Conservation (phyloP, 2,113 vertebrate genomes). For the Semicossyphus pulcher region DNA sequence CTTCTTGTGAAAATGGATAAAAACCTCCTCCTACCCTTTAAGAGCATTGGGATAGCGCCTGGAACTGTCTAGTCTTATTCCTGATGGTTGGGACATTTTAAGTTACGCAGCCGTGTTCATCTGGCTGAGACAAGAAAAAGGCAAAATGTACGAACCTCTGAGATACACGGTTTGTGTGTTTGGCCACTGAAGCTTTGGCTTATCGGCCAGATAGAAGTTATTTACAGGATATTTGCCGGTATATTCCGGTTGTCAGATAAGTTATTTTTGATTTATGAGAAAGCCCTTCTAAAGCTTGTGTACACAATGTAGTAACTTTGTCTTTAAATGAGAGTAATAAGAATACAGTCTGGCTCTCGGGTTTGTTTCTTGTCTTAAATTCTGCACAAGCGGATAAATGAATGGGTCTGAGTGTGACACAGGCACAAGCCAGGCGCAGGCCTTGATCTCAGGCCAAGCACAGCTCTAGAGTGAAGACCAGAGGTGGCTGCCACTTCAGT, state of each 20-base stretch:
- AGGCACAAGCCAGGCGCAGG: too few species aligned
- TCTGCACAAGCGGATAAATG: too few species aligned
- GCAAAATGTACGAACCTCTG: not conserved
- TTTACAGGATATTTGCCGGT: too few species aligned
- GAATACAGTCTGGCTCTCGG: too few species aligned
- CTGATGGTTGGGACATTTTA: not conserved
- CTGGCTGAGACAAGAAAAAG: not conserved
- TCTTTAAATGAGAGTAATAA: too few species aligned
- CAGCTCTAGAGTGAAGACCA: too few species aligned
- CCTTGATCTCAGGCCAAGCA: not conserved
- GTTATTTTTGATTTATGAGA: not conserved
- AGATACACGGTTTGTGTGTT: not conserved
- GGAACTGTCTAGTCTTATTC: too few species aligned
- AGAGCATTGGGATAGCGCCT: too few species aligned
- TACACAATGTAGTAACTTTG: too few species aligned
- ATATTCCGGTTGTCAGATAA: not conserved
- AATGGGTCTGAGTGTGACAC: too few species aligned
- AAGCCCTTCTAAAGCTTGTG: not conserved
- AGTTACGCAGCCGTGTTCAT: not conserved
- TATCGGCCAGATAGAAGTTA: not conserved
- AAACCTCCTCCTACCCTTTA: not conserved
- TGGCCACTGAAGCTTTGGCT: not conserved
- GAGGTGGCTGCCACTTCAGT: not conserved
- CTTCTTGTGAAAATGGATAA: not conserved
- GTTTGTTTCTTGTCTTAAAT: too few species aligned